Evolutionary conservation across 2,888 invertebrate species (phyloP), one percentile per base, ranked within the genome.

Genomic region (Lochmaea crataegi): DNA sequence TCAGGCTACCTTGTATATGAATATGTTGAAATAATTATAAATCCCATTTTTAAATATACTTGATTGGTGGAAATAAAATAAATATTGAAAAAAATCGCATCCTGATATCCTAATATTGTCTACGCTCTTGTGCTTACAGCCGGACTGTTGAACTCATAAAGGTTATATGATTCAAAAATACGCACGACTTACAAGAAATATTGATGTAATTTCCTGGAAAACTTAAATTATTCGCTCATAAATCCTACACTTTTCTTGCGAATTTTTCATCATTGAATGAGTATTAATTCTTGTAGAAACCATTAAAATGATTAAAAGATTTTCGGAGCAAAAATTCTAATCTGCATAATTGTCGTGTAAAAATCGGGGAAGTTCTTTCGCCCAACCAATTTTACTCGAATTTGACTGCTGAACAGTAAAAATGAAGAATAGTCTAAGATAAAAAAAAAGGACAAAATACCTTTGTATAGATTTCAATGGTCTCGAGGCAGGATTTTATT

Each of bases 241-340:
- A 85, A 85, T 84, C 84, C 80, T 81, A 79, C 82, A 82, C 80
- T 83, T 82, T 78, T 79, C 79, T 80, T 73, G 76, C 75, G 77
- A 79, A 80, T 79, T 77, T 83, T 80, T 82, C 79, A 70, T 72
- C 67, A 76, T 80, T 77, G 80, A 82, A 81, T 77, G 80, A 79
- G 80, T 80, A 82, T 83, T 84, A 83, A 84, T 83, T 84, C 82
- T 79, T 79, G 78, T 79, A 78, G 78, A 79, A 79, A 67, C 84
- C 85, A 85, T 85, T 85, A 85, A 83, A 83, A 83, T 85, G 84
- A 85, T 85, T 85, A 85, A 85, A 85, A 81, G 79, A 82, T 82
- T 75, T 78, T 73, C 66, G 75, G 68, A 75, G 73, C 72, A 75
- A 75, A 76, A 76, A 70, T 75, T 71, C 69, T 73, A 77, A 82